phyloP scores from a whole-genome alignment of 2,113 vertebrate genomes.

The Antidorcas marsupialis region DNA sequence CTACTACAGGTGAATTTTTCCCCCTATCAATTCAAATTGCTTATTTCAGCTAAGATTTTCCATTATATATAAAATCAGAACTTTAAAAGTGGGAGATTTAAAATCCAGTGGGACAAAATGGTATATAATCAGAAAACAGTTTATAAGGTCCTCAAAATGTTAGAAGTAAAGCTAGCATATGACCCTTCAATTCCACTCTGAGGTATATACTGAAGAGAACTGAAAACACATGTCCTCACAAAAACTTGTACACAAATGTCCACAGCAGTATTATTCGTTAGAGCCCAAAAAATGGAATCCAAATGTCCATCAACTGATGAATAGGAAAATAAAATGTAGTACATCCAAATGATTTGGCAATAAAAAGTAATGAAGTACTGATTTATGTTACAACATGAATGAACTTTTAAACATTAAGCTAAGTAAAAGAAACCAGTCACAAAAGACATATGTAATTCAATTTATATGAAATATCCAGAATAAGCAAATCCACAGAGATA shows the following conservation, averaged over 20 bases:
- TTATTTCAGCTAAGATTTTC: slow-evolving; percentile 9
- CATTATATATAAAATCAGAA: not conserved
- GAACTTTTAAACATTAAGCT: not conserved
- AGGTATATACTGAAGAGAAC: slow-evolving; percentile 10
- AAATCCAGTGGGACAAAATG: not conserved
- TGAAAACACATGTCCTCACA: not conserved
- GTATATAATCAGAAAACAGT: not conserved
- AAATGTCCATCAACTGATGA: not conserved
- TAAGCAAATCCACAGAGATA: slow-evolving; percentile 8
- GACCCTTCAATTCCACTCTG: not conserved
- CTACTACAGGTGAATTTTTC: not conserved
- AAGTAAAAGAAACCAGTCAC: slow-evolving; percentile 13
- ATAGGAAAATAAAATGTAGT: not conserved
- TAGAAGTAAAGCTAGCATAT: not conserved
- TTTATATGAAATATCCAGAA: not conserved
- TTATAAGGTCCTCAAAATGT: slow-evolving; percentile 15
- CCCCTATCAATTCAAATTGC: not conserved
- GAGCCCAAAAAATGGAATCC: not conserved
- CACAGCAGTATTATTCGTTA: not conserved
- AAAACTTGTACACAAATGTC: not conserved
- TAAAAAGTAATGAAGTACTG: not conserved
- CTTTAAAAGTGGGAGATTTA: not conserved
- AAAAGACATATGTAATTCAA: not conserved
- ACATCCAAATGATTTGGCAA: not conserved
- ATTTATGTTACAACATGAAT: not conserved